Base-by-base conservation (phyloP, 2,888 invertebrate species). In the Drosophila lacicola region DNA sequence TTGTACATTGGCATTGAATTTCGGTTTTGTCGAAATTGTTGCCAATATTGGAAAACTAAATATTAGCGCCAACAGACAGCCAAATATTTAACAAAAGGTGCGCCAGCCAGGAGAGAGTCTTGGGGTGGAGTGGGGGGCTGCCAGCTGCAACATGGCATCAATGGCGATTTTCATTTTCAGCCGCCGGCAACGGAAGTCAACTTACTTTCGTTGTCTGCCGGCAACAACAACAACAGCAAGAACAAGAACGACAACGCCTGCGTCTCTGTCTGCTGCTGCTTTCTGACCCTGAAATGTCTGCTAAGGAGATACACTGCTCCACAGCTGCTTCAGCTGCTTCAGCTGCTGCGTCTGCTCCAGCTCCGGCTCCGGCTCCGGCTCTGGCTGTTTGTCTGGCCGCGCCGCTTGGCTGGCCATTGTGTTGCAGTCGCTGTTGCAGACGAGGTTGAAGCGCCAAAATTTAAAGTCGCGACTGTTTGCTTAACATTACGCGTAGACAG, bases 381-480 rank as follows among this genome's bases (percentile, higher is more conserved):
- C 19, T 13, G 42, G 44, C 62, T 63, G 68, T 76, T 71, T 76
- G 74, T 74, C 80, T 80, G 68, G 65, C 49, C 68, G 69, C 62
- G 45, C 6, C 69, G 78, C 80, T 82, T 70, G 79, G 82, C 74
- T 74, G 71, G 60, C 75, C 66, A 69, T 72, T 85, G 77, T 76
- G 86, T 73, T 74, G 73, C 75, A 76, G 66, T 47, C 57, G 53
- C 57, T 49, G 61, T 57, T 46, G 45, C 50, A 47, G 47, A 56
- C 37, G 51, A 8, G 21, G 21, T 8, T 17, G 33, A 39, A 60
- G 36, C 47, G 61, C 62, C 61, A 46, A 47, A 60, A 76, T 80
- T 83, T 83, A 81, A 83, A 83, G 87, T 83, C 87, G 84, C 86
- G 73, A 70, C 72, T 81, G 68, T 78, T 81, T 80, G 78, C 73